A percentile compares a stretch with the other conserved stretches of the same genome.
Conservation (phyloP, 2,797 vertebrate species). For the Ataeniobius toweri region DNA sequence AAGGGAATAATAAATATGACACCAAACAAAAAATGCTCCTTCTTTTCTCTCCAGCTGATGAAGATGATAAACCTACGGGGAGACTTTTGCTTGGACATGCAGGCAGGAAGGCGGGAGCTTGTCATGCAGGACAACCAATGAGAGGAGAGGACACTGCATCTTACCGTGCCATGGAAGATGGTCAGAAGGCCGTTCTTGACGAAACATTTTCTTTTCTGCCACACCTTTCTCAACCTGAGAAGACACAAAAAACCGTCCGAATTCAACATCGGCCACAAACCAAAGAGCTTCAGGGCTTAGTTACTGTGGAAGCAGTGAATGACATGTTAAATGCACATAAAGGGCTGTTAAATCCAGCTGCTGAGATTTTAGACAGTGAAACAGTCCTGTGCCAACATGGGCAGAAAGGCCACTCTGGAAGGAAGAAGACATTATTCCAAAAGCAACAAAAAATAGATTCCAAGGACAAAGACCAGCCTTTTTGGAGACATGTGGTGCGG, state of each 20-base stretch:
- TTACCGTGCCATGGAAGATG: slow-evolving; percentile 94
- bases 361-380: not conserved
- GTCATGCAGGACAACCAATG: slow-evolving; percentile 37
- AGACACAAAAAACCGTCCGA: not conserved
- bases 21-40: slow-evolving; percentile 5
- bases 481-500: not conserved
- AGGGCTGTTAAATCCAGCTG: not conserved
- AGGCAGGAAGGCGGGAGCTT: slow-evolving; percentile 30
- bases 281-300: not conserved
- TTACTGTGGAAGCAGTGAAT: not conserved
- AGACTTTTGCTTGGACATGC: slow-evolving; percentile 38
- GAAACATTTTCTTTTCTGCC: slow-evolving; percentile 97
- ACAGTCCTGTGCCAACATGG: not conserved
- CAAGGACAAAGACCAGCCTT: not conserved
- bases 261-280: not conserved
- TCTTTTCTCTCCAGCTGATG: not conserved
- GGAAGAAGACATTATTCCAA: not conserved
- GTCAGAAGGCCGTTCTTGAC: slow-evolving; percentile 94
- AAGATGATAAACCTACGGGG: slow-evolving; percentile 3
- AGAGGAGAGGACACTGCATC: slow-evolving; percentile 35
- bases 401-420: not conserved
- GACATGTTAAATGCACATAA: not conserved
- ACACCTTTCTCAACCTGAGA: slow-evolving; percentile 92
- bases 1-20: slow-evolving; percentile 28
- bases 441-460: not conserved